A percentile compares a stretch with the other conserved stretches of the same genome.
phyloP scores from a whole-genome alignment of 2,113 vertebrate genomes.

The Panthera tigris region DNA sequence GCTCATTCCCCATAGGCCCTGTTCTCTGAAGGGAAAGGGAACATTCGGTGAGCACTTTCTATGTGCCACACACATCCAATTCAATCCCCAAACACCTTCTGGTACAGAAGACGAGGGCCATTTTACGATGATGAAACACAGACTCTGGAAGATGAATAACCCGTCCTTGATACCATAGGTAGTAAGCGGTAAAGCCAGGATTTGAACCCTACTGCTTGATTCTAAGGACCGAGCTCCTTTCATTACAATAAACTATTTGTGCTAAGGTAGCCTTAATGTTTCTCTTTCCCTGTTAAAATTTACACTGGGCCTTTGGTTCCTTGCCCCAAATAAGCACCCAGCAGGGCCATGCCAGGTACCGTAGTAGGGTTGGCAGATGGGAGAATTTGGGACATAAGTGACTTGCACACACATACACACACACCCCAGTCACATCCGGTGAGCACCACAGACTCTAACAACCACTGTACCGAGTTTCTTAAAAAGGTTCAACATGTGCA shows the following conservation, averaged over 20 bases:
- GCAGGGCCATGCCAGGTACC: background rate
- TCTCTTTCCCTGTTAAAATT: background rate
- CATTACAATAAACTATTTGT: background rate
- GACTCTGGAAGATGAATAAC: background rate
- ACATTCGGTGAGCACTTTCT: background rate
- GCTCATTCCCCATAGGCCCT: background rate
- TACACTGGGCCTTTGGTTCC: background rate
- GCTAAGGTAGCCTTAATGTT: background rate
- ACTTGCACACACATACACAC: background rate
- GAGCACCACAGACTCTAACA: background rate
- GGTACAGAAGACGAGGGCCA: background rate
- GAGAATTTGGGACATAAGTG: background rate
- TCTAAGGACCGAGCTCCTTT: background rate
- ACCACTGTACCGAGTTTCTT: background rate
- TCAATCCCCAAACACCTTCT: background rate
- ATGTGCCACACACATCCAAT: background rate
- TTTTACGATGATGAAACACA: background rate
- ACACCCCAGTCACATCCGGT: background rate
- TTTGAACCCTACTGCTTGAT: background rate
- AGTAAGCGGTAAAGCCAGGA: background rate
- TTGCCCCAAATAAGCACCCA: background rate
- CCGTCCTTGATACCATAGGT: background rate
- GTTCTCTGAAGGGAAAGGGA: background rate
- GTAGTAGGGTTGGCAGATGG: background rate
- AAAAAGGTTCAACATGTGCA: constrained; percentile 16